Conservation (phyloP, 2,888 invertebrate genomes). For the Scaptomyza cyrtandrae region DNA sequence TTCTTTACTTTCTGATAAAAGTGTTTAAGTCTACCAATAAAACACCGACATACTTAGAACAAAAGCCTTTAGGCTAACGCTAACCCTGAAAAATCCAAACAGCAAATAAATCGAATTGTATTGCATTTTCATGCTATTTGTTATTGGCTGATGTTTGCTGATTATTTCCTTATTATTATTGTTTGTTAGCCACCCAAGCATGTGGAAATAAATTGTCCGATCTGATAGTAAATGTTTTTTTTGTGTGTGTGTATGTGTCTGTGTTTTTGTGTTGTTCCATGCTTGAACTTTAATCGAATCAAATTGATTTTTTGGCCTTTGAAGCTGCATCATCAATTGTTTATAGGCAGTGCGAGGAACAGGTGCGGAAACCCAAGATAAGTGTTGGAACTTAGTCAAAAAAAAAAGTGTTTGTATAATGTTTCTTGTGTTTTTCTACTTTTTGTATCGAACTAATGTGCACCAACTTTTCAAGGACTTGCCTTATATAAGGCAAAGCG, state of each 20-base stretch:
- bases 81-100: constrained; percentile 3
- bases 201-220: constrained; percentile 41
- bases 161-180: constrained; percentile 12
- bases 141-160: constrained; percentile 22
- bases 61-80: neutral
- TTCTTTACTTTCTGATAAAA: neutral
- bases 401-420: neutral
- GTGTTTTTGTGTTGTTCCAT: neutral
- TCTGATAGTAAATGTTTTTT: neutral
- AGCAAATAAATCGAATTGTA: constrained; percentile 12
- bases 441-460: too few species aligned
- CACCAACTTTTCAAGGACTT: too few species aligned
- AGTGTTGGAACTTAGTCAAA: neutral
- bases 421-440: neutral
- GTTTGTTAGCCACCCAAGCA: constrained; percentile 27
- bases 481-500: too few species aligned
- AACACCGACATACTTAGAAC: neutral
- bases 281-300: constrained; percentile 14
- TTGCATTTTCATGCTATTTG: constrained; percentile 11
- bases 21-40: neutral
- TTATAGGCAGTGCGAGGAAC: constrained; percentile 18
- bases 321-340: constrained; percentile 52
- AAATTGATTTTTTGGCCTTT: constrained; percentile 33
- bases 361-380: constrained; percentile 5
- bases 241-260: neutral